Conservation (phyloP, 2,888 invertebrate genomes). For the Rambutsinella grinnellia region DNA sequence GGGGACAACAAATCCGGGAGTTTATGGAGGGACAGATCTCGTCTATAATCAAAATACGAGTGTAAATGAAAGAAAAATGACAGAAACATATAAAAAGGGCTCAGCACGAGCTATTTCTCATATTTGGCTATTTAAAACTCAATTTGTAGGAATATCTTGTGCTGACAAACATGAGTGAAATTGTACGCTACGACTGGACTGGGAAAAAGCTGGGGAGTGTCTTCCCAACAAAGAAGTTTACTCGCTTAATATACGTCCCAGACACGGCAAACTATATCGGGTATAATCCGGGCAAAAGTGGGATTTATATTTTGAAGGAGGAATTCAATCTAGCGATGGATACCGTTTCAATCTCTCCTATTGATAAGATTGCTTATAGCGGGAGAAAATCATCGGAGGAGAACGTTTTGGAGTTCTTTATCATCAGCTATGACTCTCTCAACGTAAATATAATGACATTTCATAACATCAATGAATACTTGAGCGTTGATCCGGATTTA, state of each 20-base stretch:
- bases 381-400: conserved; percentile 47
- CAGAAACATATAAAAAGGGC: conserved; percentile 1
- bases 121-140: background rate
- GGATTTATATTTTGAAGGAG: conserved; percentile 59
- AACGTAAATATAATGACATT: no score
- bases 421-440: conserved; percentile 53
- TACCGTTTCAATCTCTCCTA: conserved; percentile 59
- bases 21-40: conserved; percentile 62
- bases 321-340: conserved; percentile 63
- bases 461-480: no score
- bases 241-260: conserved; percentile 57
- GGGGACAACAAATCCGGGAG: conserved; percentile 56
- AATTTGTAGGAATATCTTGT: conserved; percentile 60
- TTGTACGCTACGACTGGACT: conserved; percentile 60
- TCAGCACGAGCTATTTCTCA: background rate
- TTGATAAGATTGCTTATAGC: conserved; percentile 53
- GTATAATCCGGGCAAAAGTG: conserved; percentile 61
- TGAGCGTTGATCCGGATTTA: conserved; percentile 43
- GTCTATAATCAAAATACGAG: conserved; percentile 59
- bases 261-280: conserved; percentile 58
- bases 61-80: conserved; percentile 21
- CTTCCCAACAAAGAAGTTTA: conserved; percentile 56
- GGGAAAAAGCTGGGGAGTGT: conserved; percentile 52
- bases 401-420: conserved; percentile 60
- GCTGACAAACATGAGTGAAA: conserved; percentile 59